phyloP scores from a whole-genome alignment of 1,140 invertebrate species.

The Euschistus heros region DNA sequence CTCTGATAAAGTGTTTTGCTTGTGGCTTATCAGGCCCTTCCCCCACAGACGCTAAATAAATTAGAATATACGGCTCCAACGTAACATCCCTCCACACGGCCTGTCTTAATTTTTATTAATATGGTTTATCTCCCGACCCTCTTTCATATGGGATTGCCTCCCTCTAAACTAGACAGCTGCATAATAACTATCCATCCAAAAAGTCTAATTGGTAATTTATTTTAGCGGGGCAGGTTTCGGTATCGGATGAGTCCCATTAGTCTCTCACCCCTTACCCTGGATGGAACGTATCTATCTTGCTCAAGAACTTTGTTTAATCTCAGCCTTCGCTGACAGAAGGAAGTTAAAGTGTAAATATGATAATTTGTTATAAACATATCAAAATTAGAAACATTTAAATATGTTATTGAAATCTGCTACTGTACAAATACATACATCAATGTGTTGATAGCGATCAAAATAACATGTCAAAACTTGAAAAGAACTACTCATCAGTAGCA shows the following conservation, averaged over 20 bases:
- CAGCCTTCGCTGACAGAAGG: not conserved
- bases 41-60: slow-evolving; percentile 22
- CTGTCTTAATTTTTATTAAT: slow-evolving; percentile 16
- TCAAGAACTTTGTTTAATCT: too few relatives aligned
- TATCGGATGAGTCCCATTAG: not conserved
- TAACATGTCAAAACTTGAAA: too few relatives aligned
- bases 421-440: too few relatives aligned
- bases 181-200: not conserved
- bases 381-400: too few relatives aligned
- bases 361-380: too few relatives aligned
- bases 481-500: too few relatives aligned
- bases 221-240: not conserved
- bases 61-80: slow-evolving; percentile 24
- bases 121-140: slow-evolving; percentile 2
- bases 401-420: too few relatives aligned
- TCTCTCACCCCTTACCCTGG: not conserved
- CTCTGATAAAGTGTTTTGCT: slow-evolving; percentile 29
- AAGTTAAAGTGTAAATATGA: not conserved
- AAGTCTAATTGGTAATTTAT: not conserved
- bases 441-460: too few relatives aligned
- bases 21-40: slow-evolving; percentile 24
- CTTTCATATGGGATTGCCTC: slow-evolving; percentile 10
- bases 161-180: not conserved
- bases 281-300: too few relatives aligned
- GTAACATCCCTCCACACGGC: slow-evolving; percentile 12